Evolutionary conservation across 2,888 invertebrate species (phyloP).

Genomic region (Mythimna vitellina): DNA sequence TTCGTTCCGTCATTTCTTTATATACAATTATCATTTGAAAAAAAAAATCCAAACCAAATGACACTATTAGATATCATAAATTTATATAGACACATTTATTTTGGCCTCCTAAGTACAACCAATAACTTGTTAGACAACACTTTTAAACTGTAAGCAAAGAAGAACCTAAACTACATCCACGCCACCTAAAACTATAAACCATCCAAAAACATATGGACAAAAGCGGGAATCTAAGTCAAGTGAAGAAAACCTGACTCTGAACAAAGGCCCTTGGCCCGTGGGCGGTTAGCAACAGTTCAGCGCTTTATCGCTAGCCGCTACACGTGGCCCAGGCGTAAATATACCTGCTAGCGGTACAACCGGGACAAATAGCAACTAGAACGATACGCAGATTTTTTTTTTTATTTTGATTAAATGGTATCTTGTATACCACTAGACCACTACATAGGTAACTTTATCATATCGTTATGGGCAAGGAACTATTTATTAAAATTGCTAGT

Average conservation of each 20-base stretch:
- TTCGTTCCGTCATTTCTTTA: background rate
- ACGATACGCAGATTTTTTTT: background rate
- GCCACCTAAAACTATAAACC: slow-evolving; percentile 31
- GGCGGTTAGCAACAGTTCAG: slow-evolving; percentile 49
- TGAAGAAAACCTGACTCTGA: slow-evolving; percentile 34
- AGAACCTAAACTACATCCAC: background rate
- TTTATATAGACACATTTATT: no score
- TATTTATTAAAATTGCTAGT: no score
- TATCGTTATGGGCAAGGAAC: no score
- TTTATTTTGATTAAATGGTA: background rate
- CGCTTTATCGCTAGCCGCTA: slow-evolving; percentile 23
- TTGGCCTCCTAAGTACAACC: no score
- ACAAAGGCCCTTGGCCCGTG: slow-evolving; percentile 19
- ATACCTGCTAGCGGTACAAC: slow-evolving; percentile 15
- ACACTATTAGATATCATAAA: no score
- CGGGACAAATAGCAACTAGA: background rate
- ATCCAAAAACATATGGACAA: slow-evolving; percentile 35
- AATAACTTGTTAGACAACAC: no score
- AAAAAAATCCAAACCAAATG: no score
- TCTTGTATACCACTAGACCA: no score
- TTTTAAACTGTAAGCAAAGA: no score
- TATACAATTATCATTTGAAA: background rate
- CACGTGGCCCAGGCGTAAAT: slow-evolving; percentile 44
- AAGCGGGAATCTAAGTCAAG: slow-evolving; percentile 46
- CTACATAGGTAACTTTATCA: no score